Evolutionary conservation across 1,140 invertebrate genomes (phyloP), one percentile per base, ranked within the genome.

Genomic region (Bombus impatiens): DNA sequence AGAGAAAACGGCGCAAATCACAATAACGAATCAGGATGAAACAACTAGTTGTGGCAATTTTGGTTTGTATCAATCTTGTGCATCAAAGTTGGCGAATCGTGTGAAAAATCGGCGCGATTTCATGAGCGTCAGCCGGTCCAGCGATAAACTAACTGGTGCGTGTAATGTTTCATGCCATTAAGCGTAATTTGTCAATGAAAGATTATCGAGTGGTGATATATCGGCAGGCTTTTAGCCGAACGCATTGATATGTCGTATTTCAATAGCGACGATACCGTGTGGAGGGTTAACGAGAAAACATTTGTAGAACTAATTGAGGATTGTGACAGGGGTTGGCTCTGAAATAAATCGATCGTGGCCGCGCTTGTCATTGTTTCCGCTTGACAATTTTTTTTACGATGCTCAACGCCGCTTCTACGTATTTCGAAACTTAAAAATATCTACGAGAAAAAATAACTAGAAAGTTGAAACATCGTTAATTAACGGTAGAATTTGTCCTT

Each of bases 281-380:
- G 40, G 57, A 59, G 42, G 57, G 84, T 86, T 86, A 86, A 86
- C 78, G 84, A 86, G 78, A 81, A 86, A 81, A 86, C 84, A 86
- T 86, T 86, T 86, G 84, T 86, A 86, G 84, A 86, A 74, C 78
- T 86, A 86, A 86, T 86, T 86, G 84, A 86, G 78, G 84, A 81
- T 81, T 65, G 70, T 81, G 78, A 86, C 84, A 86, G 75, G 68
- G 40, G 59, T 42, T 47, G 25, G 44, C 37, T 25, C 3, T 18
- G 47, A 80, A 86, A 86, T 86, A 81, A 86, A 86, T 86, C 84
- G 84, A 86, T 82, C 84, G 70, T 37, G 12, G 10, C 18, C n/a
- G 42, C 9, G 35, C 32, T 32, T 40, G 32, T 37, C 68, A 53
- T 53, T n/a, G 59, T 53, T 72, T 12, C 25, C 65, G 37, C 2